phyloP scores from a whole-genome alignment of 2,797 vertebrate genomes.

The Anolis apletophallus region DNA sequence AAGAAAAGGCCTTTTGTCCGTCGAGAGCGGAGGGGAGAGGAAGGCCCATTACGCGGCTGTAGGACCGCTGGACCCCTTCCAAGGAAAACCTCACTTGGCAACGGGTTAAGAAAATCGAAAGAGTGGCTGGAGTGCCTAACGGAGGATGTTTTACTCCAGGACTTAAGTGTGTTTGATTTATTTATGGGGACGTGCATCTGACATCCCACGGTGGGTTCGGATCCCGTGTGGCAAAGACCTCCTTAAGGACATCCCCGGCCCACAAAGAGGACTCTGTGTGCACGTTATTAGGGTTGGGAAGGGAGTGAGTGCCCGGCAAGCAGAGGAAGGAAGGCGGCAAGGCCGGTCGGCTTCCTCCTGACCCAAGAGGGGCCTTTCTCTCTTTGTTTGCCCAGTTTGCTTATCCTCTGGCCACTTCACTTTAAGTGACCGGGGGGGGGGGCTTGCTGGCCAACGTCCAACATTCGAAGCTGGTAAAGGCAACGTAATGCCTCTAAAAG shows the following conservation, averaged over 20 bases:
- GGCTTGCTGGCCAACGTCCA: neutral
- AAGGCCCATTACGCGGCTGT: conserved; percentile 67
- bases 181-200: conserved; percentile 72
- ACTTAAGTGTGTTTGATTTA: conserved; percentile 78
- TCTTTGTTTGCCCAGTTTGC: rapidly evolving
- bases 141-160: conserved; percentile 71
- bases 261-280: conserved; percentile 50
- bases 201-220: conserved; percentile 58
- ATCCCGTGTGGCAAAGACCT: conserved; percentile 34
- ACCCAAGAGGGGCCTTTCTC: rapidly evolving
- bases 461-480: no score
- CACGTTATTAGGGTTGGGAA: neutral
- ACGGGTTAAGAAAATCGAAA: conserved; percentile 22
- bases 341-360: neutral
- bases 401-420: neutral
- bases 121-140: conserved; percentile 68
- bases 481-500: no score
- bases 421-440: neutral
- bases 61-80: conserved; percentile 76
- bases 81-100: conserved; percentile 76
- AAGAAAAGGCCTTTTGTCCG: conserved; percentile 84
- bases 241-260: neutral
- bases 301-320: neutral
- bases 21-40: conserved; percentile 58
- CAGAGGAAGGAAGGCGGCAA: neutral